phyloP scores from a whole-genome alignment of 2,888 invertebrate species.

The Iselma pallidipennis region DNA sequence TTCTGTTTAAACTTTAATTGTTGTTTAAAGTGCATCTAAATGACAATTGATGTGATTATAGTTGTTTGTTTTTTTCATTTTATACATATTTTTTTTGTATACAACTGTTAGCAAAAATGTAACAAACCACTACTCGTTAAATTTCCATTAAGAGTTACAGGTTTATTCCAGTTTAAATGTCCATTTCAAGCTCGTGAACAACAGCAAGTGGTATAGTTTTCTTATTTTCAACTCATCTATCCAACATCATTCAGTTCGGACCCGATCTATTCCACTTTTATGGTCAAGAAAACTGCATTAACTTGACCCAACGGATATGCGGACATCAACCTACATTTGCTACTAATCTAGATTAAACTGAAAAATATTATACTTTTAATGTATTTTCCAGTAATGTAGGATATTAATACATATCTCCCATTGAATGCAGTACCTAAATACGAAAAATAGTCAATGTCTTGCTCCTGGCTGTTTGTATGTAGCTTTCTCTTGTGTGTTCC shows the following conservation, averaged over 20 bases:
- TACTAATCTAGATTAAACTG: background rate
- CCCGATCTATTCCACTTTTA: no score
- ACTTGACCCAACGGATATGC: background rate
- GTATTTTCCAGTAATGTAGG: no score
- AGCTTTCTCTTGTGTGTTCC: no score
- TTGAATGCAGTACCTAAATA: no score
- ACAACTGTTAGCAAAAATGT: background rate
- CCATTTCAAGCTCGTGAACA: background rate
- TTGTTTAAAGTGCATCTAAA: constrained; percentile 1
- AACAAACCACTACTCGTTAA: background rate
- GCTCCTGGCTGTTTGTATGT: no score
- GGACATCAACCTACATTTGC: background rate
- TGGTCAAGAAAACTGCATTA: no score
- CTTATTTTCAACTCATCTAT: background rate
- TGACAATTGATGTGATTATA: background rate
- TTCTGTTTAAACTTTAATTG: background rate
- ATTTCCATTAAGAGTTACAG: background rate
- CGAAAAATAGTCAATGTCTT: no score
- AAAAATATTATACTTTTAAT: no score
- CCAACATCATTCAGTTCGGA: background rate
- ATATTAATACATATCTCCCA: no score
- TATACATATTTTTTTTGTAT: background rate
- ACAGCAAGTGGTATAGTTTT: background rate
- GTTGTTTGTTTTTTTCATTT: background rate
- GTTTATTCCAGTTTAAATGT: background rate